Evolutionary conservation across 1,140 invertebrate species (phyloP).

Genomic region (Vollenhovia emeryi): DNA sequence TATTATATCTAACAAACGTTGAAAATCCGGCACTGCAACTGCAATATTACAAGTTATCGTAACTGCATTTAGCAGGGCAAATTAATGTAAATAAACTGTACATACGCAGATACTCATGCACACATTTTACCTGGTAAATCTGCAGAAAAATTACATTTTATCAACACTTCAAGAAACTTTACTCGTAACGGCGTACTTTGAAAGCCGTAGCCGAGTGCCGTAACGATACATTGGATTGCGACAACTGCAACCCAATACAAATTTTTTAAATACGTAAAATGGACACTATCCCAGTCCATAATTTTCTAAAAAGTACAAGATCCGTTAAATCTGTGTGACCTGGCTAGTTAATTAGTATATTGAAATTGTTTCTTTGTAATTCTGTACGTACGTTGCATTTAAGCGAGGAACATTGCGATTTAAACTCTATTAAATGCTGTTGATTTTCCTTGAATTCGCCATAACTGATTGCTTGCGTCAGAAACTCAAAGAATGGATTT

Average conservation of each 20-base stretch:
- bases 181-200: slow-evolving; percentile 86
- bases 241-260: slow-evolving; percentile 86
- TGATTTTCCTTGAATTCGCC: slow-evolving; percentile 77
- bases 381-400: slow-evolving; percentile 75
- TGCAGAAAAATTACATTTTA: slow-evolving; percentile 84
- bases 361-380: slow-evolving; percentile 77
- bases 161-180: slow-evolving; percentile 85
- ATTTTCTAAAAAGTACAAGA: slow-evolving; percentile 73
- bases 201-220: slow-evolving; percentile 85
- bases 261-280: slow-evolving; percentile 78
- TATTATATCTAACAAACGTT: slow-evolving; percentile 84
- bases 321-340: not conserved
- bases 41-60: slow-evolving; percentile 9
- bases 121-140: slow-evolving; percentile 85
- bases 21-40: slow-evolving; percentile 85
- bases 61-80: not conserved
- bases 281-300: slow-evolving; percentile 78
- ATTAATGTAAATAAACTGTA: slow-evolving; percentile 8
- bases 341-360: slow-evolving; percentile 6
- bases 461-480: slow-evolving; percentile 78
- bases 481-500: slow-evolving; percentile 85
- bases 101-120: not conserved
- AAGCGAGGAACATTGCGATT: slow-evolving; percentile 71
- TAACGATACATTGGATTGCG: slow-evolving; percentile 85
- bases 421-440: slow-evolving; percentile 75